phyloP scores from a whole-genome alignment of 2,888 invertebrate species.

The Augiades crinisus region DNA sequence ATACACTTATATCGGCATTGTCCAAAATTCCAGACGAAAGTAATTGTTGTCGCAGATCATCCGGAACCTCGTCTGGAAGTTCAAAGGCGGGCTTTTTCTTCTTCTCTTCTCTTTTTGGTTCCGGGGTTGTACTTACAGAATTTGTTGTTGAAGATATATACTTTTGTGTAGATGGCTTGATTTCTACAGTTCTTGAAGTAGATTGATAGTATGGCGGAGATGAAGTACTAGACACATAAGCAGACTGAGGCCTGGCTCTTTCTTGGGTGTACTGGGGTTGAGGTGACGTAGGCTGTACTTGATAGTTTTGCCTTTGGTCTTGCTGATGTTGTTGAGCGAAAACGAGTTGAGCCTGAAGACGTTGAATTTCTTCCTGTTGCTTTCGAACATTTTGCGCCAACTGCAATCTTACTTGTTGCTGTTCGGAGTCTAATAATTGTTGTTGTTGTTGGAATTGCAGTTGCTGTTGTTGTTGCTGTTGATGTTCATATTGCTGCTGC shows the following conservation, averaged over 20 bases:
- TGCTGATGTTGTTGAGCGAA: slow-evolving; percentile 63
- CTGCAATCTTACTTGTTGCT: slow-evolving; percentile 65
- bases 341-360: slow-evolving; percentile 65
- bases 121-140: slow-evolving; percentile 65
- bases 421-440: slow-evolving; percentile 62
- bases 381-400: slow-evolving; percentile 73
- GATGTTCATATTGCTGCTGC: slow-evolving; percentile 43
- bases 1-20: slow-evolving; percentile 92
- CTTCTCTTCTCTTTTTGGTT: slow-evolving; percentile 74
- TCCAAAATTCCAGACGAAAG: slow-evolving; percentile 92
- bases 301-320: slow-evolving; percentile 43
- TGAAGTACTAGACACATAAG: slow-evolving; percentile 53
- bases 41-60: slow-evolving; percentile 90
- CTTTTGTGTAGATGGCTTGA: slow-evolving; percentile 75
- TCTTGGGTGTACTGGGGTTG: slow-evolving; percentile 66
- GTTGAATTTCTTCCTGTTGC: slow-evolving; percentile 77
- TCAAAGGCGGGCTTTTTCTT: slow-evolving; percentile 78
- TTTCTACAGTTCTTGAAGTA: slow-evolving; percentile 69
- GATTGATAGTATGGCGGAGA: slow-evolving; percentile 65
- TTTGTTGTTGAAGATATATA: slow-evolving; percentile 73
- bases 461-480: slow-evolving; percentile 43
- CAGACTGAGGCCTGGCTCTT: slow-evolving; percentile 56
- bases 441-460: slow-evolving; percentile 55
- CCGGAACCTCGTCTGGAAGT: slow-evolving; percentile 94
- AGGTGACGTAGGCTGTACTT: slow-evolving; percentile 56